Evolutionary conservation across 2,113 vertebrate species (phyloP).

Genomic region (Enhydra lutris): DNA sequence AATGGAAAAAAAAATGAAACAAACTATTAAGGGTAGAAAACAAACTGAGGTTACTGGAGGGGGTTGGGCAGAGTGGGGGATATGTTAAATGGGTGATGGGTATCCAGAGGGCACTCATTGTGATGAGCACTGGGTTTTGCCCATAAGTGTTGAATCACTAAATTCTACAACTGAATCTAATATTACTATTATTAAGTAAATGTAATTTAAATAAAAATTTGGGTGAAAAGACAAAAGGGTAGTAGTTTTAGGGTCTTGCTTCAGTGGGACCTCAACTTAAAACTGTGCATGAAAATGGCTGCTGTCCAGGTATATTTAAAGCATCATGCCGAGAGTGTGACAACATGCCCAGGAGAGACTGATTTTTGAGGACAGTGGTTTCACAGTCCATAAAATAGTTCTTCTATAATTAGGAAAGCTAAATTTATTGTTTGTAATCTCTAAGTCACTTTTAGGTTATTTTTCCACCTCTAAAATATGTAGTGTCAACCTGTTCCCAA

Average conservation of each 20-base stretch:
- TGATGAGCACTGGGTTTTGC: not conserved
- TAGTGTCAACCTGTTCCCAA: not conserved
- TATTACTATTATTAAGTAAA: not conserved
- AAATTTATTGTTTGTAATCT: not conserved
- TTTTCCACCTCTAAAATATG: not conserved
- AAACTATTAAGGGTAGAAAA: not conserved
- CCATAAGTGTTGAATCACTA: not conserved
- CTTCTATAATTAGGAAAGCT: not conserved
- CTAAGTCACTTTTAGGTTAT: not conserved
- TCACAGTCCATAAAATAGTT: not conserved
- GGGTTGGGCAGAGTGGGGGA: fast-evolving
- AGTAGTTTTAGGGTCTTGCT: not conserved
- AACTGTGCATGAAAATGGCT: not conserved
- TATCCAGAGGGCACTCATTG: not conserved
- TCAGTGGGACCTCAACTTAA: not conserved
- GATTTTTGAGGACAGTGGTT: not conserved
- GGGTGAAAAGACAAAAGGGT: not conserved
- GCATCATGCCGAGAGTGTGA: fast-evolving
- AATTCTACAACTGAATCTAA: not conserved
- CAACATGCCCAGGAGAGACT: not conserved
- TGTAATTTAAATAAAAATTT: not conserved
- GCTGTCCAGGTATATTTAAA: not conserved
- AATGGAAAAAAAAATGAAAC: not conserved
- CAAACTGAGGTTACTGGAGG: not conserved
- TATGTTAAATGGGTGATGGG: not conserved